Base-by-base conservation (phyloP, 2,113 vertebrate genomes). In the Cygnus buccinator region DNA sequence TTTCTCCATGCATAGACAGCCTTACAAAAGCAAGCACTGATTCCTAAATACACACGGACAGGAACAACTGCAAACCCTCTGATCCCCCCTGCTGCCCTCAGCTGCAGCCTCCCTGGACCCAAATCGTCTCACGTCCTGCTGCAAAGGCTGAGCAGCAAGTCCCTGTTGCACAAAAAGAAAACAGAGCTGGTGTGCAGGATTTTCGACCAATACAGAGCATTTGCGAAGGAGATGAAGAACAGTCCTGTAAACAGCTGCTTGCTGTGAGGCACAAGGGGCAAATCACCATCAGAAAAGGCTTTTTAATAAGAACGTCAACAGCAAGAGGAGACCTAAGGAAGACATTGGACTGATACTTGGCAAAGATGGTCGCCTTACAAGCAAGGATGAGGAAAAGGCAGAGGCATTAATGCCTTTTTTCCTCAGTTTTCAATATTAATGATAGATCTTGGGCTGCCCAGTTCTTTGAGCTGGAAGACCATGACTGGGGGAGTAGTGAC, bases 171-270 rank as follows among this genome's bases (percentile, higher is more conserved):
- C 25, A 11, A 35, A 4, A 13, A 59, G 79, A 16, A 9, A 4
- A 29, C n/a, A 7, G 46, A 31, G 31, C 48, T 16, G 25, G 11
- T 0, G 7, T 20, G 41, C 31, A 5, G 10, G 1, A 1, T 6
- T 54, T n/a, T 23, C 13, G 35, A 10, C 74, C 18, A 0, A 12
- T 20, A 13, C 7, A 9, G 72, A 28, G 23, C 25, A 4, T 8
- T 19, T 11, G 11, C 9, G 13, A 25, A 35, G 31, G 50, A 33
- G 28, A 8, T 2, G 3, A 11, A 29, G 52, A 28, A 3, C 19
- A 19, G 61, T 13, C n/a, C 79, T 14, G 46, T 5, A 4, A 74
- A 4, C 9, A 22, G 4, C 35, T 5, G 12, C 5, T 3, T 3
- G 22, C 4, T 7, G 39, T 0, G 14, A 41, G 54, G 48, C 44